Evolutionary conservation across 2,113 vertebrate species (phyloP).

Genomic region (Dascyllus trimaculatus): DNA sequence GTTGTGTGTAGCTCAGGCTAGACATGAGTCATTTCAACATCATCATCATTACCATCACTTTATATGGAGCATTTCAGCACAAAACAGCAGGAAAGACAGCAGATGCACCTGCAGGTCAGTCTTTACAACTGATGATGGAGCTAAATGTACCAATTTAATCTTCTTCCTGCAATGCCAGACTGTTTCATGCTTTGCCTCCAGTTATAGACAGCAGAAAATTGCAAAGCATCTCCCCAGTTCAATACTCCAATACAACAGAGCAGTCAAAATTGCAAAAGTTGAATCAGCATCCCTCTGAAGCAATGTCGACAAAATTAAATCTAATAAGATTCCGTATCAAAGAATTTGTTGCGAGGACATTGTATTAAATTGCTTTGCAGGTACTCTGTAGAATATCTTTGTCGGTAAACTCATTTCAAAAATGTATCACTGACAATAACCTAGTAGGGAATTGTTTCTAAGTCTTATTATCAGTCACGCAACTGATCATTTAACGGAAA

Average conservation of each 20-base stretch:
- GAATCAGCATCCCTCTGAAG: neutral
- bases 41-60: neutral
- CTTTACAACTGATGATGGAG: neutral
- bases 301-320: neutral
- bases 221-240: neutral
- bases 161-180: neutral
- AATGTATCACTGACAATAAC: neutral
- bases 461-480: neutral
- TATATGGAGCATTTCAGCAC: neutral
- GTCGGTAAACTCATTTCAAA: neutral
- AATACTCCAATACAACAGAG: neutral
- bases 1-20: neutral
- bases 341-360: neutral
- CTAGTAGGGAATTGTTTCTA: neutral
- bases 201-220: neutral
- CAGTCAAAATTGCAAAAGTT: neutral
- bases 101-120: neutral
- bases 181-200: neutral
- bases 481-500: neutral
- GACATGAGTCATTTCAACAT: neutral
- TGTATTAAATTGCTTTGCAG: neutral
- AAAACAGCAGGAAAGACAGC: conserved; percentile 4
- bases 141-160: neutral
- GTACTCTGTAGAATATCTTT: neutral
- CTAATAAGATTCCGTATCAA: neutral